A percentile compares a stretch with the other conserved stretches of the same genome.
phyloP scores from a whole-genome alignment of 2,888 invertebrate genomes.

The Lycia hirtaria region DNA sequence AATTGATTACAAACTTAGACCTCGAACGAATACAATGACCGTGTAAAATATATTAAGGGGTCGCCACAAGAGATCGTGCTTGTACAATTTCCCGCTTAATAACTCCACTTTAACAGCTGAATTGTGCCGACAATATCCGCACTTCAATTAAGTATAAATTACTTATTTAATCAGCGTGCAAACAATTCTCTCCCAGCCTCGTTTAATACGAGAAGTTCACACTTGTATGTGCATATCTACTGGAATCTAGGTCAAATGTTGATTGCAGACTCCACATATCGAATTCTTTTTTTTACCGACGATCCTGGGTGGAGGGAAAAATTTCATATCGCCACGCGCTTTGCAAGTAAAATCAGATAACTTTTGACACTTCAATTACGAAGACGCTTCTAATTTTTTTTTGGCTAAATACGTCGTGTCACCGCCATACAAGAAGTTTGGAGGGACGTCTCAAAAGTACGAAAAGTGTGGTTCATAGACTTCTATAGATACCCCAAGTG shows the following conservation, averaged over 20 bases:
- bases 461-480: slow-evolving; percentile 66
- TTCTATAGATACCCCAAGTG: too few relatives aligned
- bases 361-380: slow-evolving; percentile 86
- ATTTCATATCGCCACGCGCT: slow-evolving; percentile 82
- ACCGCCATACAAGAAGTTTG: slow-evolving; percentile 75
- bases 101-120: slow-evolving; percentile 35
- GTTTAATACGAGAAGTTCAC: slow-evolving; percentile 57
- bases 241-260: slow-evolving; percentile 80
- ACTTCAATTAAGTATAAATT: slow-evolving; percentile 46
- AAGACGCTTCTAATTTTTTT: slow-evolving; percentile 76
- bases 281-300: slow-evolving; percentile 81
- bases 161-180: slow-evolving; percentile 49
- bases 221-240: slow-evolving; percentile 60
- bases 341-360: slow-evolving; percentile 86
- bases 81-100: slow-evolving; percentile 39
- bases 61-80: slow-evolving; percentile 35
- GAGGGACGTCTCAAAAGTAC: slow-evolving; percentile 62
- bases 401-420: slow-evolving; percentile 70
- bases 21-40: slow-evolving; percentile 49
- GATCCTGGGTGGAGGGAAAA: slow-evolving; percentile 77
- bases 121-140: slow-evolving; percentile 25
- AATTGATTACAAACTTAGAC: slow-evolving; percentile 13
- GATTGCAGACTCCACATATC: slow-evolving; percentile 82
- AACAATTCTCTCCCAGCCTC: slow-evolving; percentile 46
- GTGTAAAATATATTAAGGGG: slow-evolving; percentile 34